Evolutionary conservation across 2,888 invertebrate genomes (phyloP).

Genomic region (Drosophila paracracens): DNA sequence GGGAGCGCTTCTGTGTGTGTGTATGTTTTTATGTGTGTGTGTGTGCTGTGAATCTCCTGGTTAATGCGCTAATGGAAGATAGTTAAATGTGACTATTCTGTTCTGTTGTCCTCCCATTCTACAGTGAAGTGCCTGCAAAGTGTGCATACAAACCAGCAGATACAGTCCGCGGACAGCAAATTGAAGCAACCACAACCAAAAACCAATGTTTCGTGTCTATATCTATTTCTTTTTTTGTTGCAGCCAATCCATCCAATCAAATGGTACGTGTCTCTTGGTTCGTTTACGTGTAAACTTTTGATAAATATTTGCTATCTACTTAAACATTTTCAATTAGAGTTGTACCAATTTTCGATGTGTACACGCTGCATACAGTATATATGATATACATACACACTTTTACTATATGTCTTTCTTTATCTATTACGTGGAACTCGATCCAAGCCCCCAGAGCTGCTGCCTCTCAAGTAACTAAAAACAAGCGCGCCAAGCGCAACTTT

Average conservation of each 20-base stretch:
- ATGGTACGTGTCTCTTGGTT: slow-evolving; percentile 62
- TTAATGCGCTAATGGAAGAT: slow-evolving; percentile 22
- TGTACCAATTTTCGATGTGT: slow-evolving; percentile 67
- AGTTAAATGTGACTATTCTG: slow-evolving; percentile 18
- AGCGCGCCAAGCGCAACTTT: slow-evolving; percentile 40
- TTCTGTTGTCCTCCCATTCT: slow-evolving; percentile 26
- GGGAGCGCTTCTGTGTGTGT: slow-evolving; percentile 5
- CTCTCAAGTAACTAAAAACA: slow-evolving; percentile 29
- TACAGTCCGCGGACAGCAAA: not conserved
- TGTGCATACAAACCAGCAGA: slow-evolving; percentile 7
- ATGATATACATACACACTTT: slow-evolving; percentile 6
- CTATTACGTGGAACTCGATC: slow-evolving; percentile 49
- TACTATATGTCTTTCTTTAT: slow-evolving; percentile 42
- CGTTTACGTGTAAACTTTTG: slow-evolving; percentile 60
- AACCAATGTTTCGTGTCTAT: not conserved
- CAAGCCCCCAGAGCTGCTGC: slow-evolving; percentile 2
- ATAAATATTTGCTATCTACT: slow-evolving; percentile 76
- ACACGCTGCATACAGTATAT: slow-evolving; percentile 11
- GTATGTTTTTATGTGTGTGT: slow-evolving; percentile 4
- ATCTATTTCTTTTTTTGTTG: slow-evolving; percentile 4
- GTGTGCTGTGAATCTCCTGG: slow-evolving; percentile 19
- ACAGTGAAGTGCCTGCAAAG: slow-evolving; percentile 29
- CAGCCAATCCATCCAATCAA: slow-evolving; percentile 58
- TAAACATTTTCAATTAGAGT: slow-evolving; percentile 78
- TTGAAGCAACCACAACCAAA: slow-evolving; percentile 15